Conservation (phyloP, 2,113 vertebrate genomes). For the Pituophis catenifer region DNA sequence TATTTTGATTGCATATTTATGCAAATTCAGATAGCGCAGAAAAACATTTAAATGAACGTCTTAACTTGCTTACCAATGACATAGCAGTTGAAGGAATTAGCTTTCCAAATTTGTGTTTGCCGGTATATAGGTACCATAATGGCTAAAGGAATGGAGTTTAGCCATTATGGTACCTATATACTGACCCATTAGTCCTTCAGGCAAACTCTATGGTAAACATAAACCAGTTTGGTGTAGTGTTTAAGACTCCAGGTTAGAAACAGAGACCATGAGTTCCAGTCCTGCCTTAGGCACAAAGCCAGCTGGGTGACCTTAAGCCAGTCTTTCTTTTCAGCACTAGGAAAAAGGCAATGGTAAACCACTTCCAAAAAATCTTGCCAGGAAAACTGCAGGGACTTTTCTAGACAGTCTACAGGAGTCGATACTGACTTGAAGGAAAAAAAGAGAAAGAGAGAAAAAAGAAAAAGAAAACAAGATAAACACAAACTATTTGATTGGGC, state of each 20-base stretch:
- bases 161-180: not conserved
- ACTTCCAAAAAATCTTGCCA: not conserved
- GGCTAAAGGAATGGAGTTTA: not conserved
- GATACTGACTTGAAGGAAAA: not conserved
- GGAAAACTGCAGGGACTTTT: not conserved
- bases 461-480: not conserved
- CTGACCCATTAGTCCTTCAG: not conserved
- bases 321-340: not conserved
- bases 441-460: not conserved
- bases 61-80: not conserved
- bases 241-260: not conserved
- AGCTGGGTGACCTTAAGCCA: not conserved
- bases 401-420: not conserved
- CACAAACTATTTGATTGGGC: not conserved
- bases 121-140: not conserved
- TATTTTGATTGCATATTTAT: slow-evolving; percentile 19
- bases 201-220: not conserved
- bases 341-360: not conserved
- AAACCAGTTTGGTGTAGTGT: not conserved
- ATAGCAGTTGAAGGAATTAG: not conserved
- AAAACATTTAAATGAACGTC: not conserved
- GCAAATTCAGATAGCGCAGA: not conserved
- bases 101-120: not conserved
- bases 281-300: not conserved
- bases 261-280: not conserved